phyloP scores from a whole-genome alignment of 1,140 invertebrate genomes.

The Drosophila asahinai region DNA sequence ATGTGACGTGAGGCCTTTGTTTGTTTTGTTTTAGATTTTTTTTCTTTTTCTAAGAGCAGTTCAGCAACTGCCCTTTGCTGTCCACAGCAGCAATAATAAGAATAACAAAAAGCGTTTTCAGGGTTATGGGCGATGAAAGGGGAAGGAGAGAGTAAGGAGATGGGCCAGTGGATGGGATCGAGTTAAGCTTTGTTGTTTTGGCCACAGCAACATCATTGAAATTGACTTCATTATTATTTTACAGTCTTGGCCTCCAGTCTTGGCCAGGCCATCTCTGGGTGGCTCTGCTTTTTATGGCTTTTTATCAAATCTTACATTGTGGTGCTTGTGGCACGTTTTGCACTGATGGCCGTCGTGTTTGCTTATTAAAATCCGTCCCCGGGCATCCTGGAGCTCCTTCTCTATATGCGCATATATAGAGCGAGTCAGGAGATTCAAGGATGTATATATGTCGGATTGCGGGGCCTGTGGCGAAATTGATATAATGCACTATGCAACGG shows the following conservation, averaged over 20 bases:
- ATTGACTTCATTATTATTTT: conserved; percentile 82
- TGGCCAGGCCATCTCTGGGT: conserved; percentile 20
- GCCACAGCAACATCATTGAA: conserved; percentile 67
- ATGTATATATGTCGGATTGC: conserved; percentile 14
- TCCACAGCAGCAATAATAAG: conserved; percentile 49
- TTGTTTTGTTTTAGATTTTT: conserved; percentile 45
- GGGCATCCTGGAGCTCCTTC: conserved; percentile 31
- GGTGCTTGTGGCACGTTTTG: conserved; percentile 73
- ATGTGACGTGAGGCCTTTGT: conserved; percentile 73
- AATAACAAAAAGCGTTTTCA: conserved; percentile 45
- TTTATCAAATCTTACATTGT: conserved; percentile 77
- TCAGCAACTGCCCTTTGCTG: conserved; percentile 48
- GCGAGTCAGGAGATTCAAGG: conserved; percentile 5
- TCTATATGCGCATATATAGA: conserved; percentile 8
- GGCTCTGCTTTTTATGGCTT: conserved; percentile 44
- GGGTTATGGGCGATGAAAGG: conserved; percentile 17
- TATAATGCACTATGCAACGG: conserved; percentile 56
- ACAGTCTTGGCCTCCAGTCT: conserved; percentile 62
- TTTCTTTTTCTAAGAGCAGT: conserved; percentile 8
- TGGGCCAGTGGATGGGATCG: conserved; percentile 9
- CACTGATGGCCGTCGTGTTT: conserved; percentile 43
- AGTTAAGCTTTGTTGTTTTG: conserved; percentile 45
- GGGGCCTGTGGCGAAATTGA: conserved; percentile 3
- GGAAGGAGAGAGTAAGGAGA: neutral
- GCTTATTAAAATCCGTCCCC: conserved; percentile 71